Base-by-base conservation (phyloP, 2,113 vertebrate genomes). In the Shinisaurus crocodilurus region DNA sequence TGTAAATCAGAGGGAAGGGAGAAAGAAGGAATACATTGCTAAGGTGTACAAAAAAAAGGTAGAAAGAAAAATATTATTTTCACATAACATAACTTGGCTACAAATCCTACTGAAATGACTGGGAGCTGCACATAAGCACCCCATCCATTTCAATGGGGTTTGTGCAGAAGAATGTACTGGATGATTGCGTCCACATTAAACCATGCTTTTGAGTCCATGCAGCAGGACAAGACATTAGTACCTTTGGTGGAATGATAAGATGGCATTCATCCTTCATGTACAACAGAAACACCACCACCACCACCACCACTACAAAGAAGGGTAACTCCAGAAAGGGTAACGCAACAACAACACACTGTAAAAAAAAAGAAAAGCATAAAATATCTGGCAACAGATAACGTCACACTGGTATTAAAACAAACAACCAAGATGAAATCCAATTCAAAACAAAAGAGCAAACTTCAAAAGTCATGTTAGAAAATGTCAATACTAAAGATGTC, bases 51-150 rank as follows among this genome's bases (percentile, higher is more conserved):
- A 50, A 92, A 86, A 15, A 87, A 76, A 43, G 77, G 82, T 79
- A 93, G 88, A 93, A 89, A 40, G 29, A 34, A 50, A 50, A 85
- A 50, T 50, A 20, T 3, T 20, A 3, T 37, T 77, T 79, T 65
- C 34, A n/a, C 5, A 37, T 37, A n/a, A n/a, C 40, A 40, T 8
- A 63, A 83, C 90, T 67, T 65, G 67, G 48, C 45, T n/a, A 2
- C 69, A 72, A 86, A 20, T 5, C 6, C 20, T 16, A 15, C 16
- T 43, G 57, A 45, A 84, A 45, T 45, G 40, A 67, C 3, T 48
- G 83, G 67, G 20, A 50, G 29, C 57, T 34, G 43, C 25, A 43
- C 5, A 45, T 32, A 27, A 76, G 2, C 6, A 29, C 4, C 63
- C 40, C 13, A 34, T 7, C 18, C 10, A 43, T 85, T 85, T 43